A percentile compares a stretch with the other conserved stretches of the same genome.
These are phyloP conservation scores for Eustalomyia histrio DNA, from an alignment of 2,888 invertebrate genomes.

Conservation along the genomic window DNA sequence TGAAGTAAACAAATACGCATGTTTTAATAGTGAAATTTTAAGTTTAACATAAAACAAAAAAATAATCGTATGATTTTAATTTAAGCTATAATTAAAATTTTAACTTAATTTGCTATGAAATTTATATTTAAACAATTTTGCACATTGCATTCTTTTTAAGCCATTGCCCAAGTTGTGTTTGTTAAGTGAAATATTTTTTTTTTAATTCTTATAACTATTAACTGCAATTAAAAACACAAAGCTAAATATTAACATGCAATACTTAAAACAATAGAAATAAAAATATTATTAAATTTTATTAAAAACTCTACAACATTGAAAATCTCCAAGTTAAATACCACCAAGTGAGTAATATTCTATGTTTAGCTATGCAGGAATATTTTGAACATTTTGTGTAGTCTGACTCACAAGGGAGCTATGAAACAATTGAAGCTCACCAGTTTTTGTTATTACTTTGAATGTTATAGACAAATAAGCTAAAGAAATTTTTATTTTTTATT, in stretches of 20 bases:
- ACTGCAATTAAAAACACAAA: neutral
- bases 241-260: neutral
- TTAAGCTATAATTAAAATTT: too few relatives aligned
- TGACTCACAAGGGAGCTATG: too few relatives aligned
- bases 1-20: constrained; percentile 24
- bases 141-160: neutral
- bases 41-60: neutral
- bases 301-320: neutral
- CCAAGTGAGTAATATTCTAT: too few relatives aligned
- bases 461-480: too few relatives aligned
- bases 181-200: constrained; percentile 6
- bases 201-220: neutral
- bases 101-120: neutral
- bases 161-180: neutral
- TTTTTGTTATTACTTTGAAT: too few relatives aligned
- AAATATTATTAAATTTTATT: too few relatives aligned
- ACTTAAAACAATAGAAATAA: neutral
- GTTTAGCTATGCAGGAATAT: too few relatives aligned
- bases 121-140: neutral
- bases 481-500: too few relatives aligned
- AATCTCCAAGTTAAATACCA: too few relatives aligned
- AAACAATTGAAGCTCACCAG: too few relatives aligned
- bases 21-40: neutral
- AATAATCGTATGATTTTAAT: neutral
- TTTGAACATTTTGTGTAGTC: too few relatives aligned